These are phyloP conservation scores for Phalacrocorax brasilianus DNA, from an alignment of 2,113 vertebrate species.

Conservation along the genomic window DNA sequence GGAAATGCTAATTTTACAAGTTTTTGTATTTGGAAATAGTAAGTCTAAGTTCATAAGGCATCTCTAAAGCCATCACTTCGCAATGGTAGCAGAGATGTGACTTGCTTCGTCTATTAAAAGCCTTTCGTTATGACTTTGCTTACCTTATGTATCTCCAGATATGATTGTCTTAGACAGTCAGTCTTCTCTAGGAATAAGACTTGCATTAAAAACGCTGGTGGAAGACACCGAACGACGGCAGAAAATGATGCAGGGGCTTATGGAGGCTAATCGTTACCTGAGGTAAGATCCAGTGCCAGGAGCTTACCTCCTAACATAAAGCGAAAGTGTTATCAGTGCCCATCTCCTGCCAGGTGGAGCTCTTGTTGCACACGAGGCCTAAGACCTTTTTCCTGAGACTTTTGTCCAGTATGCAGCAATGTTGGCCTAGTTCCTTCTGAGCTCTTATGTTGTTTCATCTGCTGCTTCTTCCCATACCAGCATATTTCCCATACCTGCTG, in stretches of 20 bases:
- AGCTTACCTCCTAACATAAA: neutral
- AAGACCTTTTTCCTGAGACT: neutral
- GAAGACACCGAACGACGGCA: constrained; percentile 82
- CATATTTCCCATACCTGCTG: neutral
- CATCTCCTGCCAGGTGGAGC: neutral
- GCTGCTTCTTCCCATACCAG: neutral
- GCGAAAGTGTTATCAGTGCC: neutral
- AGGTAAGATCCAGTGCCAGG: constrained; percentile 72
- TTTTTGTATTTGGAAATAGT: neutral
- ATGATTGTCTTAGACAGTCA: constrained; percentile 80
- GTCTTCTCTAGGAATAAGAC: constrained; percentile 76
- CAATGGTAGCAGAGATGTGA: neutral
- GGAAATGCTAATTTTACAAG: neutral
- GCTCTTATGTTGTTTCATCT: neutral
- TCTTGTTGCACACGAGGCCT: neutral
- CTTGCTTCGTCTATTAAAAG: neutral
- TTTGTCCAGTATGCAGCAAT: neutral
- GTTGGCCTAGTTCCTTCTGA: neutral
- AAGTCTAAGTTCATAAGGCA: neutral
- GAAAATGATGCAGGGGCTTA: constrained; percentile 82
- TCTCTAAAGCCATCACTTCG: neutral
- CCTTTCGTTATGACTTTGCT: neutral
- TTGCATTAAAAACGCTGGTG: constrained; percentile 79
- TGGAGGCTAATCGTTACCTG: constrained; percentile 81
- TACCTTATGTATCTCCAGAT: constrained; percentile 64